Evolutionary conservation across 2,113 vertebrate genomes (phyloP), one percentile per base, ranked within the genome.

Genomic region (Thalassoma bifasciatum): DNA sequence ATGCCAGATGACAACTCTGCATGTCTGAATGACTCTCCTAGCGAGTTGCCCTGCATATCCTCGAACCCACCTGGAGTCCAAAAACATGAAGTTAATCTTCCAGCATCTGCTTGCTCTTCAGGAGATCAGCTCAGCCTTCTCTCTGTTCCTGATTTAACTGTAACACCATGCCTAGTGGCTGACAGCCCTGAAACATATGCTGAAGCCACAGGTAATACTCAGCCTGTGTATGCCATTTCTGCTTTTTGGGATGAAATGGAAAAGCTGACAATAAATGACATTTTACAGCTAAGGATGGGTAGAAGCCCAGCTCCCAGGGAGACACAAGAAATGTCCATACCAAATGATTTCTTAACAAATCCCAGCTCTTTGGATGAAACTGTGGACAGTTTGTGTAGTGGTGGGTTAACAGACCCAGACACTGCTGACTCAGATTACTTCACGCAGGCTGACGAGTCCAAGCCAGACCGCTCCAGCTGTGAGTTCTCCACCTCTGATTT

Each of bases 211-310:
- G 89, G 86, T n/a, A 59, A 82, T 50, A 21, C 66, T 66, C 88
- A 38, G 19, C 88, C 91, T 0, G 85, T 94, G 50, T 94, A 84
- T 13, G 92, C 92, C 21, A 93, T 94, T 66, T 95, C 94, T 34
- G 78, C 89, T 10, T 95, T 94, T 69, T 95, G 94, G 94, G 88
- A 94, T 26, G 92, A 94, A 82, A 94, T 95, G 93, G 94, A 95
- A 85, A 95, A 94, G 79, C 34, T 94, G 42, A 94, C 94, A 0
- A 94, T 95, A 67, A 93, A 93, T 58, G 92, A 94, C 54, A 93
- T 95, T 73, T 86, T 95, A 62, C 88, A 92, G 51, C 84, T 94
- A 1, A 90, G 81, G 75, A 67, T 76, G 78, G 26, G 60, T 3
- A 54, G 68, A 66, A 74, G 68, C 42, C 51, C 37, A 0, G 62